Conservation (phyloP, 1,140 invertebrate species). For the Melitaea cinxia region DNA sequence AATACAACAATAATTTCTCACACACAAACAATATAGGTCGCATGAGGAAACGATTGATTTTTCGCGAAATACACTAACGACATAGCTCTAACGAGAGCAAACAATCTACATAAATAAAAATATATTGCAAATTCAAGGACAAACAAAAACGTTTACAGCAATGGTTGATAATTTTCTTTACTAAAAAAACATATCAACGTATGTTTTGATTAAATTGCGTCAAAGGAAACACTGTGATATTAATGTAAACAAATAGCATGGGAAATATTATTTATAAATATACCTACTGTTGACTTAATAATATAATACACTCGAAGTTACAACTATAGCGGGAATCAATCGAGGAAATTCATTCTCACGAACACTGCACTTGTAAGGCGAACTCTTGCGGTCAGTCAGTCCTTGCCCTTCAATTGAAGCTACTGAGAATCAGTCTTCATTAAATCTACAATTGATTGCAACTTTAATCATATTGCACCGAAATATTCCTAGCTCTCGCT, state of each 20-base stretch:
- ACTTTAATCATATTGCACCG: conserved; percentile 50
- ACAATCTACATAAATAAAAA: neutral
- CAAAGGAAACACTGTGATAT: neutral
- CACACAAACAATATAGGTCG: conserved; percentile 40
- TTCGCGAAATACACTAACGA: conserved; percentile 5
- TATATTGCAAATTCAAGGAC: neutral
- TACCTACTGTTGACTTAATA: conserved; percentile 47
- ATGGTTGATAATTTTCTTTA: neutral
- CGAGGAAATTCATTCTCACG: conserved; percentile 68
- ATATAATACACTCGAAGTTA: conserved; percentile 15
- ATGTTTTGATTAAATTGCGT: no score
- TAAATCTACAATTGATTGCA: conserved; percentile 49
- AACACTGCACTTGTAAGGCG: conserved; percentile 53
- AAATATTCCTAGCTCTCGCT: conserved; percentile 43
- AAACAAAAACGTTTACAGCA: neutral
- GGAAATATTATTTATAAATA: conserved; percentile 45
- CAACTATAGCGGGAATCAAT: conserved; percentile 42
- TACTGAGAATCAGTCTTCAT: conserved; percentile 41
- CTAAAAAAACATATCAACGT: neutral
- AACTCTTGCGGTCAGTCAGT: conserved; percentile 46
- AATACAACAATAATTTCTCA: conserved; percentile 34
- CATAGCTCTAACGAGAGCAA: neutral
- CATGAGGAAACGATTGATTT: conserved; percentile 15
- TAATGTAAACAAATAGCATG: conserved; percentile 30
- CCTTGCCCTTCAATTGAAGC: conserved; percentile 41